A percentile compares a stretch with the other conserved stretches of the same genome.
phyloP scores from a whole-genome alignment of 2,113 vertebrate genomes.

The Thymallus thymallus region DNA sequence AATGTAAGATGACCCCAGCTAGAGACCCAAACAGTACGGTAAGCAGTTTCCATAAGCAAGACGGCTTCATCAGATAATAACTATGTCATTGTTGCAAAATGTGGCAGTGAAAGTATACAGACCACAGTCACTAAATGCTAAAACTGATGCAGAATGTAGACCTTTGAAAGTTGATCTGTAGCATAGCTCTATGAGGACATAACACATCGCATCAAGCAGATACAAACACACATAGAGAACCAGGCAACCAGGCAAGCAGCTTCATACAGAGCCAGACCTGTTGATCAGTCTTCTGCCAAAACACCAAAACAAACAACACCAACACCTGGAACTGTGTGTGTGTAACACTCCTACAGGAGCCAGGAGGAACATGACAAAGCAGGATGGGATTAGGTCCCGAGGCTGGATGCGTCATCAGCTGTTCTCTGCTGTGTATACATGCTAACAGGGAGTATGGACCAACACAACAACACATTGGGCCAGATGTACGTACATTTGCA shows the following conservation, averaged over 20 bases:
- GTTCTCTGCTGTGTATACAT: constrained; percentile 1
- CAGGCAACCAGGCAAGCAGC: background rate
- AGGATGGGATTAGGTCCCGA: constrained; percentile 67
- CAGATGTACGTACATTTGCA: no score
- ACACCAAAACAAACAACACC: constrained; percentile 58
- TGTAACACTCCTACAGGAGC: background rate
- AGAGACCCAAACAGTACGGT: no score
- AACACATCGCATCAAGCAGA: constrained; percentile 47
- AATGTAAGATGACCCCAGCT: no score
- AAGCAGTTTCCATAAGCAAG: no score
- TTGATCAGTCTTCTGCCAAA: constrained; percentile 50
- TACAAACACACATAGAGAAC: constrained; percentile 35
- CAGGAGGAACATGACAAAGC: constrained; percentile 61
- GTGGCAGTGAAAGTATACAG: constrained; percentile 4
- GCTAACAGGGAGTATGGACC: background rate
- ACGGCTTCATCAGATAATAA: no score
- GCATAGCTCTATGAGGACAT: no score
- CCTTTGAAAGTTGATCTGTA: no score
- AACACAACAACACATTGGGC: no score
- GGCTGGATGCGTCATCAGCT: background rate
- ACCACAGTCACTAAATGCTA: no score
- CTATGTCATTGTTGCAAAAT: no score
- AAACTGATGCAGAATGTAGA: no score
- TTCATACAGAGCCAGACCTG: background rate
- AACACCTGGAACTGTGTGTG: constrained; percentile 58